These are phyloP conservation scores for Sapayoa aenigma DNA, from an alignment of 2,113 vertebrate species.

Conservation along the genomic window DNA sequence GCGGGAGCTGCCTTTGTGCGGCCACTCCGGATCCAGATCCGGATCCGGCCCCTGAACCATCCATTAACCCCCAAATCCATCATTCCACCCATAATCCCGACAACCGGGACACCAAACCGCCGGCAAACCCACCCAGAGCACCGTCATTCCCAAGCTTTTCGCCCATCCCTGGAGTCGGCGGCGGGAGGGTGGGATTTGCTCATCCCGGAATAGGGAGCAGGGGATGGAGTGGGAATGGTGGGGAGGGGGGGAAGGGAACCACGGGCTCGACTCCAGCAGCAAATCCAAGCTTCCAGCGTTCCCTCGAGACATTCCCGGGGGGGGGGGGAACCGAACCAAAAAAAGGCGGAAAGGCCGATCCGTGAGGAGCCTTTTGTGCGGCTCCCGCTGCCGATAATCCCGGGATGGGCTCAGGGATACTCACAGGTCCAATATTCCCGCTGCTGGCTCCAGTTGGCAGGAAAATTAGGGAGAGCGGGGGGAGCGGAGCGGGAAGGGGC, in stretches of 20 bases:
- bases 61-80: no score
- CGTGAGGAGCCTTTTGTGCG: no score
- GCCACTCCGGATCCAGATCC: not conserved
- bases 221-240: not conserved
- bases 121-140: no score
- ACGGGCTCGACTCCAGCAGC: not conserved
- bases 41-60: no score
- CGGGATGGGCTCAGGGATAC: not conserved
- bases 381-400: no score
- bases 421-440: constrained; percentile 57
- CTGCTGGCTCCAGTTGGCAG: constrained; percentile 20
- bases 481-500: not conserved
- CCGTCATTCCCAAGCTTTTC: no score
- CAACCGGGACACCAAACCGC: no score
- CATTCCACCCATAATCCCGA: no score
- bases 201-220: not conserved
- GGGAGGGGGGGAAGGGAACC: not conserved
- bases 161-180: no score
- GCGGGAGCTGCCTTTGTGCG: constrained; percentile 73
- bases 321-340: no score
- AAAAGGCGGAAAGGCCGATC: no score
- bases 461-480: constrained; percentile 7
- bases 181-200: not conserved
- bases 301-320: not conserved
- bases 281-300: not conserved